Evolutionary conservation across 1,140 invertebrate species (phyloP).

Genomic region (Megalopta genalis): DNA sequence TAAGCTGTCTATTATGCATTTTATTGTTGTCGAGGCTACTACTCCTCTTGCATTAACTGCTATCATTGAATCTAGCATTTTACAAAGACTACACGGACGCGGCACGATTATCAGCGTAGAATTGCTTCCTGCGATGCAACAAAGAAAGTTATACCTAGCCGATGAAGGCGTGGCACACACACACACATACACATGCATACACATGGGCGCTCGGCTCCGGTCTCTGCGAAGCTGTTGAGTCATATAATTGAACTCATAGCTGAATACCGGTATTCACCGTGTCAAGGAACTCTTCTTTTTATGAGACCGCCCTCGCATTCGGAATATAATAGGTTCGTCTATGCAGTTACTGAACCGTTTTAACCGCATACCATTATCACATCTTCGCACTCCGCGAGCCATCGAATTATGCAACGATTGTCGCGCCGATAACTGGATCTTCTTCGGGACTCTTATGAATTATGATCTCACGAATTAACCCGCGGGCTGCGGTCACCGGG

Average conservation of each 20-base stretch:
- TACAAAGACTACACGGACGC: not conserved
- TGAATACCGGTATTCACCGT: slow-evolving; percentile 17
- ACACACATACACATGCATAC: too few relatives aligned
- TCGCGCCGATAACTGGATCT: too few relatives aligned
- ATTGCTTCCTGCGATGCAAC: slow-evolving; percentile 25
- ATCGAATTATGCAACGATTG: too few relatives aligned
- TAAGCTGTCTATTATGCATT: not conserved
- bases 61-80: not conserved
- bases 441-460: too few relatives aligned
- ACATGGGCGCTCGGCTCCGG: slow-evolving; percentile 11
- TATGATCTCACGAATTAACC: too few relatives aligned
- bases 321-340: slow-evolving; percentile 5
- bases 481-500: too few relatives aligned
- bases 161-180: slow-evolving; percentile 33
- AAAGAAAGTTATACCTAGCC: slow-evolving; percentile 27
- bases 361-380: not conserved
- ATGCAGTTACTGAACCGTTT: not conserved
- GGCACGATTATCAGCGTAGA: not conserved
- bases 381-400: too few relatives aligned
- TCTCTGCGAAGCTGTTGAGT: slow-evolving; percentile 33
- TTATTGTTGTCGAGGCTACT: not conserved
- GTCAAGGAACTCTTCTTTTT: slow-evolving; percentile 18
- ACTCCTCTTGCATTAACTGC: not conserved
- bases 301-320: not conserved
- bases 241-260: slow-evolving; percentile 31